Evolutionary conservation across 2,113 vertebrate species (phyloP).

Genomic region (Polypterus bichir): DNA sequence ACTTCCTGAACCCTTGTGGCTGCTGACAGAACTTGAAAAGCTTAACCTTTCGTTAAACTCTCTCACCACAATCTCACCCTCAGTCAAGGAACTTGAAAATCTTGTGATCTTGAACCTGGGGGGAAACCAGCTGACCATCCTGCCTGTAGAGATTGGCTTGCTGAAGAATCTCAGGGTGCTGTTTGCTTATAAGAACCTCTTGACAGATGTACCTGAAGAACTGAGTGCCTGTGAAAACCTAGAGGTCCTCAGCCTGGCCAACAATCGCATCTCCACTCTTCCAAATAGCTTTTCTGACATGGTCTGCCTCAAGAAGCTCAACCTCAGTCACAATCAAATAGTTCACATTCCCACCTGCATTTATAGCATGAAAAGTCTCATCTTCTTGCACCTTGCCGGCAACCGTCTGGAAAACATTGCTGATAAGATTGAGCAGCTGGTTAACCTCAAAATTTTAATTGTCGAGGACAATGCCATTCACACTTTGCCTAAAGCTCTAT

Average conservation of each 20-base stretch:
- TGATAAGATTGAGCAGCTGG: slow-evolving; percentile 75
- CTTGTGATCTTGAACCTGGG: slow-evolving; percentile 77
- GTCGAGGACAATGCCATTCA: slow-evolving; percentile 74
- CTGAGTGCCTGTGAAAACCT: slow-evolving; percentile 64
- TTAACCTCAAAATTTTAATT: slow-evolving; percentile 74
- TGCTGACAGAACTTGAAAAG: slow-evolving; percentile 74
- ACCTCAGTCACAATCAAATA: slow-evolving; percentile 81
- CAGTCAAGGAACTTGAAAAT: slow-evolving; percentile 60
- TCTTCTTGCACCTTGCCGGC: slow-evolving; percentile 79
- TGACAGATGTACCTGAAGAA: slow-evolving; percentile 74
- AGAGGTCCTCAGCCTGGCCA: slow-evolving; percentile 81
- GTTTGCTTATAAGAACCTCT: slow-evolving; percentile 72
- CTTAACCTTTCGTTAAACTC: slow-evolving; percentile 82
- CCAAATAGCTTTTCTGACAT: slow-evolving; percentile 60
- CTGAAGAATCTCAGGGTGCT: slow-evolving; percentile 73
- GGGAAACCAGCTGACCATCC: slow-evolving; percentile 64
- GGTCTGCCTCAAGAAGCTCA: slow-evolving; percentile 66
- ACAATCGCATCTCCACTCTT: slow-evolving; percentile 70
- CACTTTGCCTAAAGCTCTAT: slow-evolving; percentile 65
- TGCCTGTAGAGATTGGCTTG: slow-evolving; percentile 74
- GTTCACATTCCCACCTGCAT: slow-evolving; percentile 74
- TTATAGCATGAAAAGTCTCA: slow-evolving; percentile 65
- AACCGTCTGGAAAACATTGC: slow-evolving; percentile 79
- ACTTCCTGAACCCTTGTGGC: slow-evolving; percentile 71
- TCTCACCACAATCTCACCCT: slow-evolving; percentile 55